Evolutionary conservation across 1,140 invertebrate species (phyloP).

Genomic region (Carposina sasakii): DNA sequence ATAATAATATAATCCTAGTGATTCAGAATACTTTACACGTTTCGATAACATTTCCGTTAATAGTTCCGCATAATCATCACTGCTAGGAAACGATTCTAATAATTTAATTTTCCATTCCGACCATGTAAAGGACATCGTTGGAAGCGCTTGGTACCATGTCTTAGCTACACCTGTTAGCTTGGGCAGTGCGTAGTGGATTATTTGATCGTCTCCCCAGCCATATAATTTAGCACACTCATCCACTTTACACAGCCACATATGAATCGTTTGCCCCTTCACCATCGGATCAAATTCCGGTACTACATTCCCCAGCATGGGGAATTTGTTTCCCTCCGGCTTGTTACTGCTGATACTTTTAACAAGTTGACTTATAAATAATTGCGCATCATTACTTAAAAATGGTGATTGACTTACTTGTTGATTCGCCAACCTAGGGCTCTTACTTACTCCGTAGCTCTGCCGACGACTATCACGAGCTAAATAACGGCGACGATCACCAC

Average conservation of each 20-base stretch:
- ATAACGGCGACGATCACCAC: too few relatives aligned
- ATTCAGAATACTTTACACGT: constrained; percentile 3
- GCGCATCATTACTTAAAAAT: neutral
- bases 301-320: constrained; percentile 25
- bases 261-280: constrained; percentile 18
- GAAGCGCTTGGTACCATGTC: constrained; percentile 20
- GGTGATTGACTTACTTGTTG: neutral
- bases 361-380: constrained; percentile 9
- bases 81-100: constrained; percentile 15
- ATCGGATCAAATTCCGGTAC: constrained; percentile 32
- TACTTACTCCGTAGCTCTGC: too few relatives aligned
- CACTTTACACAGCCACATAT: constrained; percentile 22
- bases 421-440: too few relatives aligned
- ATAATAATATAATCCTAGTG: constrained; percentile 9
- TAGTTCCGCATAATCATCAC: constrained; percentile 16
- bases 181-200: constrained; percentile 23
- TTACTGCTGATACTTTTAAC: constrained; percentile 13
- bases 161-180: constrained; percentile 18
- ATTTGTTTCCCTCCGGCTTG: constrained; percentile 18
- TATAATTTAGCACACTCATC: constrained; percentile 21
- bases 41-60: constrained; percentile 8
- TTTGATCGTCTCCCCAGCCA: constrained; percentile 18
- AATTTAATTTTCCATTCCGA: constrained; percentile 20
- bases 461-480: too few relatives aligned
- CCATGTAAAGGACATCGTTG: constrained; percentile 19